Conservation (phyloP, 2,113 vertebrate species). For the Setophaga coronata region DNA sequence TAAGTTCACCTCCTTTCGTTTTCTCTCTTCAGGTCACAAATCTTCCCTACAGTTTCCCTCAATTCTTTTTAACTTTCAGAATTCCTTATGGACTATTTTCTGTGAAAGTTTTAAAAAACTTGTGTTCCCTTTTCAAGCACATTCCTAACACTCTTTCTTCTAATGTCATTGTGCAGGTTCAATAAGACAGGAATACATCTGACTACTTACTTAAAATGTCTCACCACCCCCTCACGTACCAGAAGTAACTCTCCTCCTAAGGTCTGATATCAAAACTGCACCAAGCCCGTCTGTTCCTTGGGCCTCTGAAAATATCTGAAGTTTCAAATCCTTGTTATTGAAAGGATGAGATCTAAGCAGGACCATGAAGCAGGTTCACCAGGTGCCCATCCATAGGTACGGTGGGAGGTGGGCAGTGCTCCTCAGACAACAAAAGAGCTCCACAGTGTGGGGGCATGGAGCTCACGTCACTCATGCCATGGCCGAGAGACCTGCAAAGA, state of each 20-base stretch:
- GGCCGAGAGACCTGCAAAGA: background rate
- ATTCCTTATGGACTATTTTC: background rate
- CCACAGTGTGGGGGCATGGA: background rate
- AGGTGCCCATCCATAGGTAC: background rate
- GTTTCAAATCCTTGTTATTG: background rate
- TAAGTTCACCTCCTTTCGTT: background rate
- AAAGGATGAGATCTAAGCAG: background rate
- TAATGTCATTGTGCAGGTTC: background rate
- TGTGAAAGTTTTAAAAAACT: background rate
- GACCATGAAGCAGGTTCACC: background rate
- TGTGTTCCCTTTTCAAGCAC: background rate
- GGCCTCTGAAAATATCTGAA: background rate
- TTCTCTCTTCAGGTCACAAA: background rate
- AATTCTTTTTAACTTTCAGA: background rate
- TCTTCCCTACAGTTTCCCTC: background rate
- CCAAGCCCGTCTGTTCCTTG: background rate
- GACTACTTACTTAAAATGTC: conserved; percentile 1
- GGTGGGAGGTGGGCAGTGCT: background rate
- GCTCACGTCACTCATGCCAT: background rate
- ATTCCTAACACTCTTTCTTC: background rate
- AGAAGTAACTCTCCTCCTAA: background rate
- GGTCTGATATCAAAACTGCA: background rate
- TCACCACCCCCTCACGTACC: background rate
- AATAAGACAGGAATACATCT: conserved; percentile 14
- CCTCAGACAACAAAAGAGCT: background rate